Base-by-base conservation (phyloP, 2,797 vertebrate genomes). In the Peromyscus melanophrys region DNA sequence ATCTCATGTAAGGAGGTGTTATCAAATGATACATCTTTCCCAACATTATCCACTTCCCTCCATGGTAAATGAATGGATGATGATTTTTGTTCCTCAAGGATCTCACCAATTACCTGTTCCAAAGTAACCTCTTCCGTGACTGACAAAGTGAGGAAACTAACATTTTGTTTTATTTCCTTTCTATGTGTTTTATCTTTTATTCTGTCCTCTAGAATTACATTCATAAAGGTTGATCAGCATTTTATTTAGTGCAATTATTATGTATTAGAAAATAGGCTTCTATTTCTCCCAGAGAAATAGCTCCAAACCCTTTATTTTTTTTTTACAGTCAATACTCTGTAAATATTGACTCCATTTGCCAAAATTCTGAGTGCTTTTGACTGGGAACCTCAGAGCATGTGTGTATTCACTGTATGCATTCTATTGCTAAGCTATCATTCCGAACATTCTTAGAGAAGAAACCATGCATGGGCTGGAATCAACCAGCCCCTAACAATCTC, bases 201-300 rank as follows among this genome's bases (percentile, higher is more conserved):
- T 95, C 27, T 86, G 2, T 57, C 23, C 14, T 96, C 16, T 93
- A 43, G 16, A 95, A 95, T 96, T 76, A 88, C 77, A 75, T 95
- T 75, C 92, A 69, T 52, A 90, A 52, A 88, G 17, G 73, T 55
- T 95, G 17, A 80, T 83, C 49, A 95, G 17, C 43, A 96, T 67
- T 43, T 87, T 92, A 71, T 67, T 95, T 91, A 90, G 40, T 34
- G 61, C 6, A 95, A 59, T 90, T 92, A 87, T 87, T 92, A 81
- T 65, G 49, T 77, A 67, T 93, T 93, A 93, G 55, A 95, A 96
- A 87, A 80, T 78, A 90, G 29, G 27, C 37, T 85, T 94, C 37
- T 95, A 2, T 17, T 93, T 96, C 9, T 52, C 55, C 61, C 29
- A 90, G 61, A 23, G 88, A 69, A 90, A 75, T 86, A 86, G 3